phyloP scores from a whole-genome alignment of 2,888 invertebrate genomes.

The Leuctra nigra region DNA sequence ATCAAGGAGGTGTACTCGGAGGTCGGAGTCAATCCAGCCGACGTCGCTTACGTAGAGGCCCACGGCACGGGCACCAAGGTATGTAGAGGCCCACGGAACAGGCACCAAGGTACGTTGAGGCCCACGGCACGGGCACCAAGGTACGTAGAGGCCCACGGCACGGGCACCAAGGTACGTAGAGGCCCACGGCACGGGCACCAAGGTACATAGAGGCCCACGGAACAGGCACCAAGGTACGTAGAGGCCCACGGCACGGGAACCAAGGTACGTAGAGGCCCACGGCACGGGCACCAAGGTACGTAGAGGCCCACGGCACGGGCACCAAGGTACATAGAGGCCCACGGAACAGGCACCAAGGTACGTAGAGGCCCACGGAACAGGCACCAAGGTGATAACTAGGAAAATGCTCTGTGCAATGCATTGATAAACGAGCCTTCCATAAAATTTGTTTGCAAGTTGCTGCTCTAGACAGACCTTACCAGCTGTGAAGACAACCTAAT shows the following conservation, averaged over 20 bases:
- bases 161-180: constrained; percentile 77
- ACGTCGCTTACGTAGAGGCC: constrained; percentile 90
- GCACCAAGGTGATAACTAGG: constrained; percentile 95
- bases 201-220: constrained; percentile 97
- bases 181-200: constrained; percentile 71
- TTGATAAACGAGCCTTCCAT: too few species aligned
- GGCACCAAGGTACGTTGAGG: constrained; percentile 98
- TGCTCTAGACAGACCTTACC: too few species aligned
- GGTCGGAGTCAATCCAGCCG: constrained; percentile 69
- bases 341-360: too few species aligned
- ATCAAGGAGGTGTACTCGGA: constrained; percentile 84
- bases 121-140: constrained; percentile 98
- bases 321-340: too few species aligned
- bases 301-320: constrained; percentile 55
- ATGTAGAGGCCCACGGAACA: constrained; percentile 10
- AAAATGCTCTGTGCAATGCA: too few species aligned
- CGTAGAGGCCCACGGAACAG: too few species aligned
- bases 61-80: constrained; percentile 98
- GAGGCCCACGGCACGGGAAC: constrained; percentile 66
- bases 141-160: constrained; percentile 43
- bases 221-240: constrained; percentile 83
- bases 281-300: constrained; percentile 83
- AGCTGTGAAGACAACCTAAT: too few species aligned
- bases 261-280: constrained; percentile 49
- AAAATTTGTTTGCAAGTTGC: too few species aligned